Conservation (phyloP, 2,888 invertebrate genomes). For the Schizotus pectinicornis region DNA sequence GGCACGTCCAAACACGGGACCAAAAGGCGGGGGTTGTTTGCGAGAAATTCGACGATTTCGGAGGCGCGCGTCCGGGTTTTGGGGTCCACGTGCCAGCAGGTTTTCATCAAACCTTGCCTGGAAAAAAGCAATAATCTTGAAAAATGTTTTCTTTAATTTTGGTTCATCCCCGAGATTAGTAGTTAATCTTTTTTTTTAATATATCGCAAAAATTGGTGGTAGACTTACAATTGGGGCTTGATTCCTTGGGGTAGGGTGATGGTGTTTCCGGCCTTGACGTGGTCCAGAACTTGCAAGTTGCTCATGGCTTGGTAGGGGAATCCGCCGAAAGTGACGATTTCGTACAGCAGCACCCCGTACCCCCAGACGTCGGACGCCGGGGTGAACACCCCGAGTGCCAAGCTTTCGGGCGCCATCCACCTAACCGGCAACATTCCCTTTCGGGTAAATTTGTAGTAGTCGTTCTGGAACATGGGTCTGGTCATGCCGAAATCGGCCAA, state of each 20-base stretch:
- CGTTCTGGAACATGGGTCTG: conserved; percentile 83
- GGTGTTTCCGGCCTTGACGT: conserved; percentile 78
- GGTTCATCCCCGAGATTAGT: too few relatives aligned
- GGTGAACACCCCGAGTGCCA: conserved; percentile 82
- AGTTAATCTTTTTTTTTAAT: too few relatives aligned
- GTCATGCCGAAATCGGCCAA: conserved; percentile 95
- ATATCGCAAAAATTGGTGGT: too few relatives aligned
- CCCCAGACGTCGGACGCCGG: conserved; percentile 91
- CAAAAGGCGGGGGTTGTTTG: conserved; percentile 77
- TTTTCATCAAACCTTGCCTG: conserved; percentile 76
- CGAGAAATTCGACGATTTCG: conserved; percentile 82
- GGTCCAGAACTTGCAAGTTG: conserved; percentile 83
- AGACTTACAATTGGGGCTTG: conserved; percentile 82
- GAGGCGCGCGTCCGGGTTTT: conserved; percentile 76
- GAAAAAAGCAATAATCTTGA: conserved; percentile 24
- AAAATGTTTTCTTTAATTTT: neutral
- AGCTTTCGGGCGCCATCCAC: conserved; percentile 93
- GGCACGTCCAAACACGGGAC: conserved; percentile 81
- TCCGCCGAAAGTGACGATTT: conserved; percentile 89
- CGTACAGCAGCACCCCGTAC: conserved; percentile 85
- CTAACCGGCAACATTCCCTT: conserved; percentile 58
- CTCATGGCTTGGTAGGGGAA: conserved; percentile 88
- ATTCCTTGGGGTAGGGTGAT: conserved; percentile 78
- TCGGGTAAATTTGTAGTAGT: conserved; percentile 88
- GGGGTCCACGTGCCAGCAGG: conserved; percentile 79